Evolutionary conservation across 2,888 invertebrate genomes (phyloP), one percentile per base, ranked within the genome.

Genomic region (Glaucopsyche alexis): DNA sequence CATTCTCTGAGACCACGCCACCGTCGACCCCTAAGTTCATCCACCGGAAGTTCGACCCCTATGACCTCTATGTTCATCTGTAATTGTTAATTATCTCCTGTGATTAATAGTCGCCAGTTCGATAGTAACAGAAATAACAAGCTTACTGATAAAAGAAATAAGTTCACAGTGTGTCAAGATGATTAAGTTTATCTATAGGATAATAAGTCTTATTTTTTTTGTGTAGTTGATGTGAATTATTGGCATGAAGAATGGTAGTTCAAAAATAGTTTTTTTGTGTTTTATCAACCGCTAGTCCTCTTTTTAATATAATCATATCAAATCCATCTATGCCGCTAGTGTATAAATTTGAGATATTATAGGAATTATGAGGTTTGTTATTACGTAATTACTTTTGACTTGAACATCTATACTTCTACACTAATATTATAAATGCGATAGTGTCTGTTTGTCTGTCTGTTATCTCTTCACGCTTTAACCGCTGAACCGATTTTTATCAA

Each of bases 81-180:
- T 60, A 60, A 60, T 60, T 19, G 55, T 29, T 29, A 60, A 60
- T 60, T 60, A 60, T 60, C 55, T 60, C 19, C 55, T 60, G 11
- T 60, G 55, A 60, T 60, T 60, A 60, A 60, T 60, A 19, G 55
- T 19, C 19, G 55, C 55, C 13, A 60, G 55, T 16, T 8, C 52
- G 52, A 16, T 9, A 29, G 2, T 29, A 29, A 29, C 29, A 7
- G 19, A 60, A 29, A 60, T 29, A 60, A 60, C 55, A 60, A 29
- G 60, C 60, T 60, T n/a, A 60, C 16, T 13, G 29, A 29, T 60
- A 60, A 60, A 60, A 29, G 29, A 60, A 13, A 60, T 60, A 29
- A 60, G 29, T 60, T 60, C 19, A 9, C 11, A 29, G 60, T 60
- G 60, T 38, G 60, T 60, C 60, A 38, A 19, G 19, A 60, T 60